Conservation (phyloP, 2,888 invertebrate genomes). For the Drosophila eohydei region DNA sequence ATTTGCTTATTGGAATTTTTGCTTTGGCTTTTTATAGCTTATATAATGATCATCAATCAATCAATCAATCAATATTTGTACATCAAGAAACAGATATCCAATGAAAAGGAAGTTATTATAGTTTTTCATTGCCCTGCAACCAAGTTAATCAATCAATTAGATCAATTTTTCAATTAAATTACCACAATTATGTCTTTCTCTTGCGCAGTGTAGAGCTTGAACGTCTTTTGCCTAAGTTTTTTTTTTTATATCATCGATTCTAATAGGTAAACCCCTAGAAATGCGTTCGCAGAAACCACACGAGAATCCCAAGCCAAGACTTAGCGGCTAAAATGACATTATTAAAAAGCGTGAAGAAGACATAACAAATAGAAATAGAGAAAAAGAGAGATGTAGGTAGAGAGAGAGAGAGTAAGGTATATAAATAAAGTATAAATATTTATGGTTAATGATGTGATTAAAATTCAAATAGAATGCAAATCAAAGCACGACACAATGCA, state of each 20-base stretch:
- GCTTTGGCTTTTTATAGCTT: background rate
- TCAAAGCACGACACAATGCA: slow-evolving; percentile 57
- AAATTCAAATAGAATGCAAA: slow-evolving; percentile 80
- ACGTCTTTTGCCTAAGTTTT: background rate
- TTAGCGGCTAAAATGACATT: slow-evolving; percentile 37
- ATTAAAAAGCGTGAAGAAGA: slow-evolving; percentile 22
- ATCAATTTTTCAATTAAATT: background rate
- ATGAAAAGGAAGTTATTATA: background rate
- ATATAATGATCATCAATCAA: background rate
- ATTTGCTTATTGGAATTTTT: too few relatives aligned
- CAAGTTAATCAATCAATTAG: background rate
- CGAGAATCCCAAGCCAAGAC: slow-evolving; percentile 42
- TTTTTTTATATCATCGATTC: slow-evolving; percentile 1
- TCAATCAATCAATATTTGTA: background rate
- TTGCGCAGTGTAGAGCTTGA: slow-evolving; percentile 21
- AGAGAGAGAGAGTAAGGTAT: background rate
- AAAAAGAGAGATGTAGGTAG: slow-evolving; percentile 1
- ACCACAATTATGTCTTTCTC: background rate
- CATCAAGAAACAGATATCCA: background rate
- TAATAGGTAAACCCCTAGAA: slow-evolving; percentile 60
- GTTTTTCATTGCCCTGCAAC: background rate
- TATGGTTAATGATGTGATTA: slow-evolving; percentile 73
- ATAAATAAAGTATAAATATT: slow-evolving; percentile 66
- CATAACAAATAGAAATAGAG: slow-evolving; percentile 5
- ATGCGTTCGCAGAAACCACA: slow-evolving; percentile 59